These are phyloP conservation scores for Dorcus hopei DNA, from an alignment of 2,888 invertebrate species.

Conservation along the genomic window DNA sequence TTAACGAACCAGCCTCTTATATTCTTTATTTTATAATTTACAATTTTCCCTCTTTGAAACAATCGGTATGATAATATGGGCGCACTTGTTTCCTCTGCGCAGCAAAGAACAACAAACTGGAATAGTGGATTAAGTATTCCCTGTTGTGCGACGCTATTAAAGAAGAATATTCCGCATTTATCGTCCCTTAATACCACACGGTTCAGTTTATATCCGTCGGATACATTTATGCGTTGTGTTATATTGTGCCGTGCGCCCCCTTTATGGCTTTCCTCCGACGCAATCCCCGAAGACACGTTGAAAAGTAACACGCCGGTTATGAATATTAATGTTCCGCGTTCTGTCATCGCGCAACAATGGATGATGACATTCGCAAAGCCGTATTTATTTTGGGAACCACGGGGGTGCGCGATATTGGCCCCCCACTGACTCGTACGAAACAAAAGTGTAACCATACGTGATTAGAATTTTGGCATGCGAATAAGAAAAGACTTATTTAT, in stretches of 20 bases:
- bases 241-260: not conserved
- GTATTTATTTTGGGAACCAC: slow-evolving; percentile 34
- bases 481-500: too few relatives aligned
- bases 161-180: not conserved
- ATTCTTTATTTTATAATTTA: too few relatives aligned
- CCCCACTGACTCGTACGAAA: not conserved
- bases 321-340: slow-evolving; percentile 18
- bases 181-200: not conserved
- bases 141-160: too few relatives aligned
- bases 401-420: slow-evolving; percentile 34
- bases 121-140: too few relatives aligned
- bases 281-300: slow-evolving; percentile 12
- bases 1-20: too few relatives aligned
- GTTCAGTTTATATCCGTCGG: not conserved
- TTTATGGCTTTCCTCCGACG: slow-evolving; percentile 6
- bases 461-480: too few relatives aligned
- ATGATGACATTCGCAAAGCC: slow-evolving; percentile 33
- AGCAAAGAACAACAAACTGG: too few relatives aligned
- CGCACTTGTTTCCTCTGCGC: too few relatives aligned
- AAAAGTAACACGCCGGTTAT: slow-evolving; percentile 16
- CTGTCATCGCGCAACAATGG: slow-evolving; percentile 30
- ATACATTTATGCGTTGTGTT: not conserved
- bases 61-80: too few relatives aligned
- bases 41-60: too few relatives aligned
- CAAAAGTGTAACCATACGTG: too few relatives aligned